Evolutionary conservation across 30 jellyfish, hydroid and myxozoan genomes (phyloP).

Genomic region (Pelagia noctiluca): DNA sequence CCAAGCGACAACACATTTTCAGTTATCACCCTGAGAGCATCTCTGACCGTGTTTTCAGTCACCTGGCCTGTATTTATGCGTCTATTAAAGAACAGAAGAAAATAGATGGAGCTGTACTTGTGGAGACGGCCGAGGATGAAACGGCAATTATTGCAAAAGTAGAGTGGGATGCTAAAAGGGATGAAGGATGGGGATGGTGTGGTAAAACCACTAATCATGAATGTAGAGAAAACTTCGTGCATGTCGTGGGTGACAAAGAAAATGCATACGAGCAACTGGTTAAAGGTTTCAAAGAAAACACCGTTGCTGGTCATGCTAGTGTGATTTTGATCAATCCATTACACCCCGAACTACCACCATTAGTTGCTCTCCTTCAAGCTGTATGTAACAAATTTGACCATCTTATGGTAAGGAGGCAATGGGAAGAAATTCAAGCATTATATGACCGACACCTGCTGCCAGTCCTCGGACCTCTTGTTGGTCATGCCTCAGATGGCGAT

Average conservation of each 20-base stretch:
- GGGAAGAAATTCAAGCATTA: constrained; percentile 20
- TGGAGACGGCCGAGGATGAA: constrained; percentile 47
- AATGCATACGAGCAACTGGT: constrained; percentile 23
- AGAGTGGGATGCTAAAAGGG: constrained; percentile 34
- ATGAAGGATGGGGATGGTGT: constrained; percentile 65
- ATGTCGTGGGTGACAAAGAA: constrained; percentile 29
- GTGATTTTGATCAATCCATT: constrained; percentile 21
- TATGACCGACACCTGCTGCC: constrained; percentile 37
- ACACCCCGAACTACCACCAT: constrained; percentile 50
- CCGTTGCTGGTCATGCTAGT: constrained; percentile 11
- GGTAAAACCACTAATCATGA: constrained; percentile 21
- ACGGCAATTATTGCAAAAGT: constrained; percentile 33
- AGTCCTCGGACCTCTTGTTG: constrained; percentile 65
- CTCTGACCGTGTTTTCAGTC: constrained; percentile 28
- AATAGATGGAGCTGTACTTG: constrained; percentile 4
- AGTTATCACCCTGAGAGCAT: constrained; percentile 9
- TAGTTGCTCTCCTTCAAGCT: constrained; percentile 23
- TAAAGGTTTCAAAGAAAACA: not conserved
- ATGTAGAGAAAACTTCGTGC: constrained; percentile 28
- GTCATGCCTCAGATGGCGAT: constrained; percentile 75
- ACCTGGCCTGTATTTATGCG: not conserved
- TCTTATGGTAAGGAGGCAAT: not conserved
- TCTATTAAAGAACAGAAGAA: constrained; percentile 13
- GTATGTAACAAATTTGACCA: constrained; percentile 28
- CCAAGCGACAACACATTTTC: constrained; percentile 2